Evolutionary conservation across 2,888 invertebrate genomes (phyloP).

Genomic region (Pemphredon lugubris): DNA sequence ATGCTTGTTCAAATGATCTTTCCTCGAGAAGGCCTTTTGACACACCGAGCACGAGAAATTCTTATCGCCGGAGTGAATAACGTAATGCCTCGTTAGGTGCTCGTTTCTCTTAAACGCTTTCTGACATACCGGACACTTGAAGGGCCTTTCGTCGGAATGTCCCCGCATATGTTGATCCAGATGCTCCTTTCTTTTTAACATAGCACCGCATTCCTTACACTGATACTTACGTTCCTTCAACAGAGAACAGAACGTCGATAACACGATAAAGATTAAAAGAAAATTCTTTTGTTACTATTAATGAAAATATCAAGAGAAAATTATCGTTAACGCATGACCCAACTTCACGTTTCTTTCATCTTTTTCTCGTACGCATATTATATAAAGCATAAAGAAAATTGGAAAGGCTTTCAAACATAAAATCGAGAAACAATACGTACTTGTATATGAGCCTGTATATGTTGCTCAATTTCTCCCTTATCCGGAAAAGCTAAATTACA

Average conservation of each 20-base stretch:
- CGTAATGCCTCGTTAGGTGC: slow-evolving; percentile 82
- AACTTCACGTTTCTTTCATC: neutral
- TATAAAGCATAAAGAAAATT: neutral
- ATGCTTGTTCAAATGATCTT: slow-evolving; percentile 82
- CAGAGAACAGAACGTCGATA: no score
- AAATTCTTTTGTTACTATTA: neutral
- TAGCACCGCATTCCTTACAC: slow-evolving; percentile 82
- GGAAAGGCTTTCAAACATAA: neutral
- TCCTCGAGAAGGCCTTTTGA: slow-evolving; percentile 82
- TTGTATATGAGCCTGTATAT: slow-evolving; percentile 78
- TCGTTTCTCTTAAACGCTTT: slow-evolving; percentile 82
- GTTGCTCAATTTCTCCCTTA: slow-evolving; percentile 80
- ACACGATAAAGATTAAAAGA: neutral
- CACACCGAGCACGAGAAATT: slow-evolving; percentile 81
- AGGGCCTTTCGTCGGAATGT: slow-evolving; percentile 81
- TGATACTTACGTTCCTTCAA: slow-evolving; percentile 81
- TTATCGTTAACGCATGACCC: neutral
- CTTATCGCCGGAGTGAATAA: slow-evolving; percentile 82
- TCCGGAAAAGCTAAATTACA: slow-evolving; percentile 81
- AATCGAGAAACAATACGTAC: slow-evolving; percentile 51
- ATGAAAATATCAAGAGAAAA: no score
- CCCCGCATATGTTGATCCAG: slow-evolving; percentile 82
- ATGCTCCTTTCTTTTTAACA: slow-evolving; percentile 82
- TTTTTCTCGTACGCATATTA: no score
- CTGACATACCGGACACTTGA: slow-evolving; percentile 79